phyloP scores from a whole-genome alignment of 1,140 invertebrate genomes.

The Apis mellifera region DNA sequence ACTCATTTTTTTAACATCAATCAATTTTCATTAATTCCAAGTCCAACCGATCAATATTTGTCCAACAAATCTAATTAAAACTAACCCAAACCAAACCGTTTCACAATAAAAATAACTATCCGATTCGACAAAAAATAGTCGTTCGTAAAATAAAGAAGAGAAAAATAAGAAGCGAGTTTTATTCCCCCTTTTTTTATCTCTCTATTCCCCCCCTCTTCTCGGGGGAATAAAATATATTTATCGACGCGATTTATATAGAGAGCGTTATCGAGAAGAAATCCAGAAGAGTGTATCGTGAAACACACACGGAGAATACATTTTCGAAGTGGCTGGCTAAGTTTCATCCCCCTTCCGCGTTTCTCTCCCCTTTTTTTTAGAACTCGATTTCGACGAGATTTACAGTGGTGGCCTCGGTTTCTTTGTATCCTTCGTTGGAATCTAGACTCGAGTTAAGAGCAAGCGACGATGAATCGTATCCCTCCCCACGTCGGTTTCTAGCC shows the following conservation, averaged over 20 bases:
- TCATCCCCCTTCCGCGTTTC: background rate
- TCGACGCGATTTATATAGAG: background rate
- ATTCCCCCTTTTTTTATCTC: too few species aligned
- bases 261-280: background rate
- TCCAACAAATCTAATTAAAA: too few species aligned
- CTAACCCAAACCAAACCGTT: too few species aligned
- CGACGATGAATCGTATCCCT: conserved; percentile 16
- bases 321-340: background rate
- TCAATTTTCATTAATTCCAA: too few species aligned
- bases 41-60: too few species aligned
- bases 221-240: background rate
- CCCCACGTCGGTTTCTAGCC: background rate
- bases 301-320: too few species aligned
- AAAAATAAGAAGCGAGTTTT: background rate
- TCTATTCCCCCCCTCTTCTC: too few species aligned
- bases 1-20: too few species aligned
- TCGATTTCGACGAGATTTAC: background rate
- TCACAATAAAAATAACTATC: too few species aligned
- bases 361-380: background rate
- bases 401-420: conserved; percentile 18
- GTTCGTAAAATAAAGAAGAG: background rate
- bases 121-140: too few species aligned
- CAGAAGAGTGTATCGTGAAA: background rate
- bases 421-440: conserved; percentile 18
- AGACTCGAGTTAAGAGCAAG: conserved; percentile 16